Percentiles rank a stretch among this genome's conserved stretches.
Evolutionary conservation across 2,797 vertebrate species (phyloP).

Genomic region (Crenuchus spilurus): DNA sequence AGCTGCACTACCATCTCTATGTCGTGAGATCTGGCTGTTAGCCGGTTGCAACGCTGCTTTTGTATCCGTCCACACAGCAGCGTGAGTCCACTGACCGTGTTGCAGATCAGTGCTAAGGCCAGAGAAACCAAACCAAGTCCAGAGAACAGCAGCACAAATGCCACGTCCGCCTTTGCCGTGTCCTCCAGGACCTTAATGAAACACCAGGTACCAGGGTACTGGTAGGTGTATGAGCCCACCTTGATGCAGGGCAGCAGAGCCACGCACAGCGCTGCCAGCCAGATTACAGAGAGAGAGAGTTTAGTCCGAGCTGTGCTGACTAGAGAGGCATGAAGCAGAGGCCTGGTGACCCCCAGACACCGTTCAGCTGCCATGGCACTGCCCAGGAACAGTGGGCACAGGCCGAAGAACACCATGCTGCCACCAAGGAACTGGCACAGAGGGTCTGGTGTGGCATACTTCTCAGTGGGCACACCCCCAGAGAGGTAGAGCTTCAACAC

Average conservation of each 20-base stretch:
- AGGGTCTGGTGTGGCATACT: slow-evolving; percentile 65
- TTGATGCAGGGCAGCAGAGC: slow-evolving; percentile 82
- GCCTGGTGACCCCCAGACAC: slow-evolving; percentile 86
- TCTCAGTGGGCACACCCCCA: slow-evolving; percentile 51
- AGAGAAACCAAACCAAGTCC: slow-evolving; percentile 83
- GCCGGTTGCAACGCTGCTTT: slow-evolving; percentile 67
- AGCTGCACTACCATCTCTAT: slow-evolving; percentile 93
- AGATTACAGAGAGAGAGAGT: slow-evolving; percentile 74
- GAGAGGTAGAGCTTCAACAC: slow-evolving; percentile 82
- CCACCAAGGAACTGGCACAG: slow-evolving; percentile 87
- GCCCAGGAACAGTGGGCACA: slow-evolving; percentile 89
- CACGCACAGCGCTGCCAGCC: slow-evolving; percentile 78
- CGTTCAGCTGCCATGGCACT: slow-evolving; percentile 89
- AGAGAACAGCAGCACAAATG: slow-evolving; percentile 84
- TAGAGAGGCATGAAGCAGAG: slow-evolving; percentile 81
- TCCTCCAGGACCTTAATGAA: slow-evolving; percentile 81
- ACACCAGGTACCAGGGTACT: slow-evolving; percentile 88
- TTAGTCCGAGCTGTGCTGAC: slow-evolving; percentile 83
- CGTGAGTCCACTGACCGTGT: slow-evolving; percentile 85
- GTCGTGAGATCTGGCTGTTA: slow-evolving; percentile 81
- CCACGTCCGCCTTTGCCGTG: slow-evolving; percentile 71
- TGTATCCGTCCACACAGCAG: slow-evolving; percentile 82
- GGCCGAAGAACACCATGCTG: slow-evolving; percentile 91
- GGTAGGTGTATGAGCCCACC: slow-evolving; percentile 83
- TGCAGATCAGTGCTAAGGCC: slow-evolving; percentile 82